These are phyloP conservation scores for Myanophis thanlyinensis DNA, from an alignment of 2,113 vertebrate species.

Conservation along the genomic window DNA sequence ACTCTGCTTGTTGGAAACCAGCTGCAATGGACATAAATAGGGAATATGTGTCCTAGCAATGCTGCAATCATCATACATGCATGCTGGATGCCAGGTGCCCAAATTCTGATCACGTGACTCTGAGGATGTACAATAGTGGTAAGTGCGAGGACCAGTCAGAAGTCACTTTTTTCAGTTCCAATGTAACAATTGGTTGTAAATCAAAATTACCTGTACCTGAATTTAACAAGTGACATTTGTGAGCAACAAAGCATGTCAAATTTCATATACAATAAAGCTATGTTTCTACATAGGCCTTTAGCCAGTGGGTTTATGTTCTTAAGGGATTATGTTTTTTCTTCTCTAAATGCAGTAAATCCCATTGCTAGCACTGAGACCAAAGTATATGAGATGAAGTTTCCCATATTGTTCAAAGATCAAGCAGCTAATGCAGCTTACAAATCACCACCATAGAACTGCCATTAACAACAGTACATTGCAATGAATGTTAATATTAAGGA, in stretches of 20 bases:
- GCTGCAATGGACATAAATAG: too few relatives aligned
- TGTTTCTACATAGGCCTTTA: background rate
- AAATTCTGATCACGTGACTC: too few relatives aligned
- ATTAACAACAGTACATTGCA: background rate
- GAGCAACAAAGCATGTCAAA: background rate
- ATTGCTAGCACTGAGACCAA: background rate
- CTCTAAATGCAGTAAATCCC: background rate
- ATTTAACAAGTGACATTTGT: background rate
- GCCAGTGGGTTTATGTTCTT: background rate
- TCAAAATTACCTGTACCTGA: background rate
- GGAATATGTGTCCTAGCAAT: too few relatives aligned
- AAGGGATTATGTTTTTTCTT: background rate
- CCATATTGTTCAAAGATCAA: background rate
- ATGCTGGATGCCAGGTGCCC: too few relatives aligned
- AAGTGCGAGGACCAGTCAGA: too few relatives aligned
- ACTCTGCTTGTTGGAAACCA: too few relatives aligned
- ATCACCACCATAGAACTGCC: background rate
- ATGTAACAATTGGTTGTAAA: background rate
- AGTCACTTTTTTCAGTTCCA: too few relatives aligned
- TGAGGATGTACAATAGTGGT: too few relatives aligned
- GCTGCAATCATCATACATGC: too few relatives aligned
- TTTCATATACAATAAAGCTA: background rate
- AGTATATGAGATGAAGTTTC: background rate
- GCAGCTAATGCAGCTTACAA: background rate
- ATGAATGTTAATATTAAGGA: background rate